Evolutionary conservation across 2,888 invertebrate species (phyloP).

Genomic region (Lypha dubia): DNA sequence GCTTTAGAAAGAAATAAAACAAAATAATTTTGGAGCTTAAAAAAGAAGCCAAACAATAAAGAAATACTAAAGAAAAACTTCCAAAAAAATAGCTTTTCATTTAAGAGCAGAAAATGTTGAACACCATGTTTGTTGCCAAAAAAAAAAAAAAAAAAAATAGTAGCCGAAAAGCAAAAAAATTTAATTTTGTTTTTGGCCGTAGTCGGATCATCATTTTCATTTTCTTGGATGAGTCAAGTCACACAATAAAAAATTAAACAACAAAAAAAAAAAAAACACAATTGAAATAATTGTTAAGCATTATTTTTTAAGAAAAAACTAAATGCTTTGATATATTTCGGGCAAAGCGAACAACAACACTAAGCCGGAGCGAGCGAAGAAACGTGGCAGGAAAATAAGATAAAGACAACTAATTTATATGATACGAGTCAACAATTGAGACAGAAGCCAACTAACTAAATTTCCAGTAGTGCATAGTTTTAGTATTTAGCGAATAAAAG

Average conservation of each 20-base stretch:
- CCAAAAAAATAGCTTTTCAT: background rate
- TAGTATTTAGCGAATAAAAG: slow-evolving; percentile 22
- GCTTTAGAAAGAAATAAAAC: slow-evolving; percentile 36
- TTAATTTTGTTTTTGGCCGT: slow-evolving; percentile 15
- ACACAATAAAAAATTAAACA: slow-evolving; percentile 1
- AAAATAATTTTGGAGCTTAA: slow-evolving; percentile 34
- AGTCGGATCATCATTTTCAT: slow-evolving; percentile 52
- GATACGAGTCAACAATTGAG: background rate
- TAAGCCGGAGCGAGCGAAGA: background rate
- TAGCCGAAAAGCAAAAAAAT: background rate
- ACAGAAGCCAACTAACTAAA: slow-evolving; percentile 6
- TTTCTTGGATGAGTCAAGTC: slow-evolving; percentile 34
- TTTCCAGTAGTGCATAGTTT: slow-evolving; percentile 31
- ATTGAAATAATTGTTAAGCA: slow-evolving; percentile 63
- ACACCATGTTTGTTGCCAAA: slow-evolving; percentile 53
- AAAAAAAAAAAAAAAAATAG: slow-evolving; percentile 22
- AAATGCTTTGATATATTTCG: slow-evolving; percentile 50
- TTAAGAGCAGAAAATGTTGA: slow-evolving; percentile 28
- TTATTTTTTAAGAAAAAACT: slow-evolving; percentile 60
- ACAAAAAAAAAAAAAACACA: slow-evolving; percentile 35
- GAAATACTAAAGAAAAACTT: slow-evolving; percentile 27
- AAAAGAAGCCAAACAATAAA: slow-evolving; percentile 45
- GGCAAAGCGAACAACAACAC: background rate
- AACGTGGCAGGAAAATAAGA: background rate
- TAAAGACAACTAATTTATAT: slow-evolving; percentile 46